Conservation (phyloP, 2,113 vertebrate genomes). For the Pedetes capensis region DNA sequence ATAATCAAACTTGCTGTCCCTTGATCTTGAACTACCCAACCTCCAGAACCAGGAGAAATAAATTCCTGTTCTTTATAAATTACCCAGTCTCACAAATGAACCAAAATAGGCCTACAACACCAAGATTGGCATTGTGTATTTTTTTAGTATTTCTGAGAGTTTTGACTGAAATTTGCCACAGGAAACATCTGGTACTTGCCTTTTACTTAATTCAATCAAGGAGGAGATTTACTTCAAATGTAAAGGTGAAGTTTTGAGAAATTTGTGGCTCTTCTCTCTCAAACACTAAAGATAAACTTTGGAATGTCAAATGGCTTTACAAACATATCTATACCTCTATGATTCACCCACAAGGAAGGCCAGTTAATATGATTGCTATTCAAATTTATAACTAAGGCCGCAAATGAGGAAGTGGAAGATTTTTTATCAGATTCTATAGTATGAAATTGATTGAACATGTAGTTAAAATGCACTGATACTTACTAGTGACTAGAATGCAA, state of each 20-base stretch:
- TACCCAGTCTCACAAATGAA: neutral
- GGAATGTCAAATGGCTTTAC: slow-evolving; percentile 35
- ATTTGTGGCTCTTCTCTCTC: neutral
- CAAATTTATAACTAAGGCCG: too few species aligned
- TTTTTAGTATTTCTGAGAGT: neutral
- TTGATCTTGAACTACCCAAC: neutral
- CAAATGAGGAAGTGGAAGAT: too few species aligned
- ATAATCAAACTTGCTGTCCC: neutral
- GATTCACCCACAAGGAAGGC: too few species aligned
- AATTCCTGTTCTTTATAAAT: neutral
- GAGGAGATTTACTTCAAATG: neutral
- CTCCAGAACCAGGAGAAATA: neutral
- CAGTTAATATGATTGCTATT: too few species aligned
- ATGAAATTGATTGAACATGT: too few species aligned
- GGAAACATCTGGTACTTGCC: neutral
- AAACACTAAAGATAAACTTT: slow-evolving; percentile 29
- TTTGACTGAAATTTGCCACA: slow-evolving; percentile 40
- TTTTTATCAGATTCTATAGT: too few species aligned
- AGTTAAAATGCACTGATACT: too few species aligned
- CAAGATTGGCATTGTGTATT: neutral
- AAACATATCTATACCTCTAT: neutral
- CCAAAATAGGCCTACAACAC: neutral
- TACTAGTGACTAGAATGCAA: too few species aligned
- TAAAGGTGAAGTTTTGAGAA: neutral
- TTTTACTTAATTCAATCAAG: slow-evolving; percentile 19